A percentile compares a stretch with the other conserved stretches of the same genome.
Evolutionary conservation across 2,113 vertebrate genomes (phyloP).

Genomic region (Peromyscus maniculatus): DNA sequence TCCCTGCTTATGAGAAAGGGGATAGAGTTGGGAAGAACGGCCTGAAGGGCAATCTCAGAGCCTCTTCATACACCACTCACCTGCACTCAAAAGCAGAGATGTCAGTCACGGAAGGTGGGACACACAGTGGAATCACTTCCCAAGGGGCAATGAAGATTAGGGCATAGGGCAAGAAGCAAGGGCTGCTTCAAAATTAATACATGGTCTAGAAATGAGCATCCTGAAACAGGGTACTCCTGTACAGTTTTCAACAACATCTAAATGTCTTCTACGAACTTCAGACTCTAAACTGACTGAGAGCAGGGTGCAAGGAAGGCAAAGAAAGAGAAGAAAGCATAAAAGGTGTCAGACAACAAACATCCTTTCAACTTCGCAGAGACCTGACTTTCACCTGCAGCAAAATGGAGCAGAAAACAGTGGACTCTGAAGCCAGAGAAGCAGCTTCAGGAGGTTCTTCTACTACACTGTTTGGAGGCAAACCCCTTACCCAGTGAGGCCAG

Average conservation of each 20-base stretch:
- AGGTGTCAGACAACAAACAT: neutral
- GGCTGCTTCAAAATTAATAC: neutral
- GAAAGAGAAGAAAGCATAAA: neutral
- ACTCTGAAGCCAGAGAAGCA: neutral
- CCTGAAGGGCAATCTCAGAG: neutral
- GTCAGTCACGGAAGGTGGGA: neutral
- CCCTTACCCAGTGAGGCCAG: slow-evolving; percentile 77
- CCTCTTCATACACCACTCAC: neutral
- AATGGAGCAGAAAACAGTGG: neutral
- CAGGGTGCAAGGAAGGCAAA: neutral
- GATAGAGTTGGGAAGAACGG: neutral
- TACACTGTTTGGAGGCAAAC: neutral
- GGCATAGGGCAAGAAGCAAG: neutral
- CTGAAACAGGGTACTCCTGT: neutral
- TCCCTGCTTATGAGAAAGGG: slow-evolving; percentile 57
- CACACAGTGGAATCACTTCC: neutral
- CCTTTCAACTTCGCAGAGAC: neutral
- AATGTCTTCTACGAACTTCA: neutral
- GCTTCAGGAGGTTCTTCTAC: no score
- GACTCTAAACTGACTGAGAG: neutral
- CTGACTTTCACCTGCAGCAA: neutral
- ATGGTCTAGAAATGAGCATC: neutral
- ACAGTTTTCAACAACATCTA: neutral
- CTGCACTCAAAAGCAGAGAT: neutral
- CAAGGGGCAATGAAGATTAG: neutral